These are phyloP conservation scores for Ophion obscuratus DNA, from an alignment of 2,888 invertebrate species.

Conservation along the genomic window DNA sequence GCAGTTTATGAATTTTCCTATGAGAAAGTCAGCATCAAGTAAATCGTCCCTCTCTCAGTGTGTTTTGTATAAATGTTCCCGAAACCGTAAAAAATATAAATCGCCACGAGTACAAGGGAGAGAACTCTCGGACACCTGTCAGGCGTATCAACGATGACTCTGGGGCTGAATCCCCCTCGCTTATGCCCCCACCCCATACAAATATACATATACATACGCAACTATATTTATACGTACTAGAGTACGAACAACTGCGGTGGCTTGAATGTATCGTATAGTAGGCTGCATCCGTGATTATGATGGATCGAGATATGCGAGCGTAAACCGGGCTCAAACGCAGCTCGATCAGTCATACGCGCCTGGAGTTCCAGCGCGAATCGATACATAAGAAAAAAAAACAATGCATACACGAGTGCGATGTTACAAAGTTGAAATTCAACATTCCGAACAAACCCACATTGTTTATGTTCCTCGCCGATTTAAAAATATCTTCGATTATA, in stretches of 20 bases:
- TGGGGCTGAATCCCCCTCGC: conserved; percentile 50
- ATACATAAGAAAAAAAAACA: not conserved
- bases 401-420: not conserved
- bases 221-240: conserved; percentile 68
- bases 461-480: too few relatives aligned
- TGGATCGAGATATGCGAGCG: conserved; percentile 2
- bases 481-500: too few relatives aligned
- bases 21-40: too few relatives aligned
- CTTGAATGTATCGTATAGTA: conserved; percentile 34
- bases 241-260: conserved; percentile 50
- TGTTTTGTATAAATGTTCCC: not conserved
- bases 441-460: too few relatives aligned
- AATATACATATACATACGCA: conserved; percentile 13
- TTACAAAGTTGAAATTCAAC: not conserved
- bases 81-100: conserved; percentile 5
- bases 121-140: conserved; percentile 77
- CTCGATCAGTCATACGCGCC: conserved; percentile 16
- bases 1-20: too few relatives aligned
- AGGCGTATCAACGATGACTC: conserved; percentile 71
- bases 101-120: not conserved
- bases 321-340: not conserved
- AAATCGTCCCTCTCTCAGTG: too few relatives aligned
- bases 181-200: conserved; percentile 52
- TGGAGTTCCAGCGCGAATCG: conserved; percentile 40
- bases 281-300: conserved; percentile 26